Evolutionary conservation across 2,797 vertebrate species (phyloP).

Genomic region (Crocodylus rhombifer): DNA sequence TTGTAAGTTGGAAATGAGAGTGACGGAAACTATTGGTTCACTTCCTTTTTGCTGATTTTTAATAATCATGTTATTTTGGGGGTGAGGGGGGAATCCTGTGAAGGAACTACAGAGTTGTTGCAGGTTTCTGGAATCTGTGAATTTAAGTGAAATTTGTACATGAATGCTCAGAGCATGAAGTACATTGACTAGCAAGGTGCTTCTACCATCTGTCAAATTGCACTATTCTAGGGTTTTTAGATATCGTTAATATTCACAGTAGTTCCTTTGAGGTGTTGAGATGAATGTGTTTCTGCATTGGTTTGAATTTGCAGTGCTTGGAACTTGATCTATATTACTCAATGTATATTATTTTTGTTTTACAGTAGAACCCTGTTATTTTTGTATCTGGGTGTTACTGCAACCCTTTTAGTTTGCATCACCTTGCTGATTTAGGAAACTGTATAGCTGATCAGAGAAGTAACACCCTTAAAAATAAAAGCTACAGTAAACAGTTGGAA

Average conservation of each 20-base stretch:
- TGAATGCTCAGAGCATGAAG: not conserved
- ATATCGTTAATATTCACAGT: not conserved
- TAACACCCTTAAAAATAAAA: too few species aligned
- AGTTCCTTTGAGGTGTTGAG: not conserved
- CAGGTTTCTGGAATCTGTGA: not conserved
- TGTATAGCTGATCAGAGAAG: too few species aligned
- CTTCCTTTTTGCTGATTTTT: constrained; percentile 6
- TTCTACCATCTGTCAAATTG: not conserved
- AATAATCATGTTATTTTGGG: not conserved
- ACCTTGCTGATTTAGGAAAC: too few species aligned
- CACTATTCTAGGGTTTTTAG: not conserved
- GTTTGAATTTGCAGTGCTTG: not conserved
- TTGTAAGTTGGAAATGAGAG: not conserved
- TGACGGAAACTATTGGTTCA: not conserved
- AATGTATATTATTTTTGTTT: too few species aligned
- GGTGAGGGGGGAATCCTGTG: not conserved
- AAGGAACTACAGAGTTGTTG: not conserved
- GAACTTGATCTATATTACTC: not conserved
- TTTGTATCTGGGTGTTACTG: too few species aligned
- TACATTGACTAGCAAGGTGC: not conserved
- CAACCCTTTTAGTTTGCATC: too few species aligned
- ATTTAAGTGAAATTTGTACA: not conserved
- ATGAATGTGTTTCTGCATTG: not conserved
- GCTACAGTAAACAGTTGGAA: too few species aligned
- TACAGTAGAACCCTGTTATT: too few species aligned